Conservation (phyloP, 2,797 vertebrate genomes). For the Decapterus maruadsi region DNA sequence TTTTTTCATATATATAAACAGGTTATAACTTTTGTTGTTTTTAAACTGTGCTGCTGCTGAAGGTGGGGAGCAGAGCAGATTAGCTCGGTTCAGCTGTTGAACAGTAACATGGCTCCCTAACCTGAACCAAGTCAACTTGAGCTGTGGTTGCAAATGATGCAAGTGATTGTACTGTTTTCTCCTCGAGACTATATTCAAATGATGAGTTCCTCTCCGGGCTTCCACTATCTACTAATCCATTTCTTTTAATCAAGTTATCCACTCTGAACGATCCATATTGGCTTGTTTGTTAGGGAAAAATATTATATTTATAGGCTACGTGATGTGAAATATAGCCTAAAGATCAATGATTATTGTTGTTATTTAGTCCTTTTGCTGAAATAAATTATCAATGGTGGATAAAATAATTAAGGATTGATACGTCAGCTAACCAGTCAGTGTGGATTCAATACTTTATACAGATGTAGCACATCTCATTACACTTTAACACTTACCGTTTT, state of each 20-base stretch:
- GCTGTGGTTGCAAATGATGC: neutral
- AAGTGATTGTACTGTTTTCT: neutral
- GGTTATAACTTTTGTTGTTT: neutral
- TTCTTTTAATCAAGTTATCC: neutral
- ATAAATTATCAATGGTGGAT: neutral
- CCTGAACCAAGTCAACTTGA: neutral
- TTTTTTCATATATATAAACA: neutral
- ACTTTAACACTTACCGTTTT: neutral
- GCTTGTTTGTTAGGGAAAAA: too few species aligned
- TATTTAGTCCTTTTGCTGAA: neutral
- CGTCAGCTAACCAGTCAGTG: neutral
- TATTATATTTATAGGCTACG: too few species aligned
- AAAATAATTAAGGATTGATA: neutral
- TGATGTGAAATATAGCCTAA: neutral
- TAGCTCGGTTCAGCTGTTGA: slow-evolving; percentile 50
- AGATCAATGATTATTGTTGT: neutral
- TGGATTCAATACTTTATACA: neutral
- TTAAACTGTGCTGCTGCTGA: neutral
- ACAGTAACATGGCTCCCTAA: slow-evolving; percentile 47
- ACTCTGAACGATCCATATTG: too few species aligned
- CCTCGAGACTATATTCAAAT: neutral
- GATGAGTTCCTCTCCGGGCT: too few species aligned
- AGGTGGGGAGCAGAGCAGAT: neutral
- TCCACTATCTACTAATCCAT: neutral
- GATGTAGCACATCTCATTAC: neutral